Conservation (phyloP, 2,113 vertebrate genomes). For the Tympanuchus pallidicinctus region DNA sequence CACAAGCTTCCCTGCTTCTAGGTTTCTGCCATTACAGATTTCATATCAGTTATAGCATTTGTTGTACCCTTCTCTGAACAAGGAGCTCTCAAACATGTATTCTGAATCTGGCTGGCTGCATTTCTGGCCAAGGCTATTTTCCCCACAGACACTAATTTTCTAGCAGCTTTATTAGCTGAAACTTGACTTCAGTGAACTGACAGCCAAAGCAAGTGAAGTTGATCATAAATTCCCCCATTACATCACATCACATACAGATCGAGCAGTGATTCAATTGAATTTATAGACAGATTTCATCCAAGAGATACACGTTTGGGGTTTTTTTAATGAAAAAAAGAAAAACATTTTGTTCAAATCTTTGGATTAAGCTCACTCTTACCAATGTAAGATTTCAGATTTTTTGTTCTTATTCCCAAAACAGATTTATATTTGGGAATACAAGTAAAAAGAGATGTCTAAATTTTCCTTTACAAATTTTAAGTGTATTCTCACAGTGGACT, state of each 20-base stretch:
- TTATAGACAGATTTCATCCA: neutral
- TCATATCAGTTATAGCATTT: neutral
- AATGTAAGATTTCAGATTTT: rapidly evolving
- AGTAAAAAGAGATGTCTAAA: neutral
- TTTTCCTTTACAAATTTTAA: neutral
- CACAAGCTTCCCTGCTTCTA: neutral
- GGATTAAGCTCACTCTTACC: neutral
- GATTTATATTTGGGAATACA: neutral
- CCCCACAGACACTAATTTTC: neutral
- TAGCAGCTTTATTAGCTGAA: conserved; percentile 8
- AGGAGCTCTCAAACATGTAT: neutral
- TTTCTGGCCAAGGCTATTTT: conserved; percentile 5
- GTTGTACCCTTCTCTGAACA: neutral
- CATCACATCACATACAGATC: neutral
- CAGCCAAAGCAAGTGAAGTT: neutral
- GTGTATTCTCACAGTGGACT: neutral
- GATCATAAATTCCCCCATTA: neutral
- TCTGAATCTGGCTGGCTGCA: neutral
- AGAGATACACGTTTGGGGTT: rapidly evolving
- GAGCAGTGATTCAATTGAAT: neutral
- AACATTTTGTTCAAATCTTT: neutral
- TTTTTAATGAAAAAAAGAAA: neutral
- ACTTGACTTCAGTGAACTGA: neutral
- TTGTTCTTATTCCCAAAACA: neutral
- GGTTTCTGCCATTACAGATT: neutral